Percentiles rank a stretch among this genome's conserved stretches.
Evolutionary conservation across 2,113 vertebrate genomes (phyloP).

Genomic region (Trogon melanurus): DNA sequence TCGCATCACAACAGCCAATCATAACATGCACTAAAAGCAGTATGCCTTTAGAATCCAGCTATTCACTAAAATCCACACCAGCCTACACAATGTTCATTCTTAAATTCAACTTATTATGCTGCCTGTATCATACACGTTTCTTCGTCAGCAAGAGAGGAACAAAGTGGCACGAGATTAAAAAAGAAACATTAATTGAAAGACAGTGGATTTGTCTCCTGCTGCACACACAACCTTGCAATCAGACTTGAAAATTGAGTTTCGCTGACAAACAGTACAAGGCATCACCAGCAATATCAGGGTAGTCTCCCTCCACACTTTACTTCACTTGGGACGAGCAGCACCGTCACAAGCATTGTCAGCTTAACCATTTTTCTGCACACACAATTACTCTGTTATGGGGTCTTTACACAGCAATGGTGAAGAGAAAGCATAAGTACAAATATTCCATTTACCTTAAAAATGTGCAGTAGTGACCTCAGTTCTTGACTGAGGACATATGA

Average conservation of each 20-base stretch:
- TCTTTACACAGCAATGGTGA: not conserved
- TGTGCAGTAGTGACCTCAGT: not conserved
- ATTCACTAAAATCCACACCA: not conserved
- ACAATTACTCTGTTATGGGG: rapidly evolving
- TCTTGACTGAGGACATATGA: rapidly evolving
- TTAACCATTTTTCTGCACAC: not conserved
- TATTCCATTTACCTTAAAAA: not conserved
- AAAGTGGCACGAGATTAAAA: not conserved
- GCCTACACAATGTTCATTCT: not conserved
- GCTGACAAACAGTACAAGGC: not conserved
- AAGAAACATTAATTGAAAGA: not conserved
- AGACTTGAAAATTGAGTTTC: not conserved
- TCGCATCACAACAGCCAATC: not conserved
- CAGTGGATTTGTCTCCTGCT: not conserved
- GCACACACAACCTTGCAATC: not conserved
- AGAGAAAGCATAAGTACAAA: not conserved
- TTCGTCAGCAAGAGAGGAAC: not conserved
- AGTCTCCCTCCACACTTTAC: not conserved
- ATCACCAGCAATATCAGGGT: not conserved
- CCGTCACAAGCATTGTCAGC: not conserved
- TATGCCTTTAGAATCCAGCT: rapidly evolving
- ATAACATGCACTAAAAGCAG: not conserved
- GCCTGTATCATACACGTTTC: not conserved
- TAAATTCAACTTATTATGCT: not conserved
- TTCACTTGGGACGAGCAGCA: not conserved